Evolutionary conservation across 2,888 invertebrate species (phyloP).

Genomic region (Athrips mouffetella): DNA sequence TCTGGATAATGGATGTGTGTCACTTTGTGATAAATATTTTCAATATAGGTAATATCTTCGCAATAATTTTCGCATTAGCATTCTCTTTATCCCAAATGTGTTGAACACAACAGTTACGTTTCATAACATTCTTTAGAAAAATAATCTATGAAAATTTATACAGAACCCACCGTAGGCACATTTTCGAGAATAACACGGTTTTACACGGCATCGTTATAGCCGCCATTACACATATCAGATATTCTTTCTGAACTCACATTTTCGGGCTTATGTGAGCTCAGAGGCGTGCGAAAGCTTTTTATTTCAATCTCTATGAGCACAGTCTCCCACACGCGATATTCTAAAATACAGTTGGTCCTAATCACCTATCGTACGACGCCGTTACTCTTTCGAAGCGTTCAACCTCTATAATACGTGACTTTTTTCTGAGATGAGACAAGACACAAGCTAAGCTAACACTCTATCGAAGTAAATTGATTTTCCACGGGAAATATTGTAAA

Average conservation of each 20-base stretch:
- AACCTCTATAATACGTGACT: conserved; percentile 63
- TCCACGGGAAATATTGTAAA: conserved; percentile 63
- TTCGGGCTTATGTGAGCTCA: not conserved
- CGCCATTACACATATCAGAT: not conserved
- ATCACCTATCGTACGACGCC: conserved; percentile 44
- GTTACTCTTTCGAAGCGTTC: conserved; percentile 45
- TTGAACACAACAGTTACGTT: not conserved
- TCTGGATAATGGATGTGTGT: too few relatives aligned
- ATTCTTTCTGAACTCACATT: not conserved
- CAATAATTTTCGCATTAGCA: too few relatives aligned
- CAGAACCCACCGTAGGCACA: not conserved
- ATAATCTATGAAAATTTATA: too few relatives aligned
- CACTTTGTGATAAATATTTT: too few relatives aligned
- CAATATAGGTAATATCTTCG: too few relatives aligned
- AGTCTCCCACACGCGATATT: conserved; percentile 9
- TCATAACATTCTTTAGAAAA: too few relatives aligned
- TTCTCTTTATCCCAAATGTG: not conserved
- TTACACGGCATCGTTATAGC: not conserved
- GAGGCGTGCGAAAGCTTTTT: conserved; percentile 1
- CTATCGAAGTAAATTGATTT: conserved; percentile 66
- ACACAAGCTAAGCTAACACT: conserved; percentile 47
- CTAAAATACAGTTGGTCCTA: conserved; percentile 29
- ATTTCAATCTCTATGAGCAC: conserved; percentile 5
- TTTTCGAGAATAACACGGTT: not conserved
- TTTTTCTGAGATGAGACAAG: conserved; percentile 48